Conservation (phyloP, 37 sponge, comb jelly and placozoan genomes). For the Lycopodina hypogea region DNA sequence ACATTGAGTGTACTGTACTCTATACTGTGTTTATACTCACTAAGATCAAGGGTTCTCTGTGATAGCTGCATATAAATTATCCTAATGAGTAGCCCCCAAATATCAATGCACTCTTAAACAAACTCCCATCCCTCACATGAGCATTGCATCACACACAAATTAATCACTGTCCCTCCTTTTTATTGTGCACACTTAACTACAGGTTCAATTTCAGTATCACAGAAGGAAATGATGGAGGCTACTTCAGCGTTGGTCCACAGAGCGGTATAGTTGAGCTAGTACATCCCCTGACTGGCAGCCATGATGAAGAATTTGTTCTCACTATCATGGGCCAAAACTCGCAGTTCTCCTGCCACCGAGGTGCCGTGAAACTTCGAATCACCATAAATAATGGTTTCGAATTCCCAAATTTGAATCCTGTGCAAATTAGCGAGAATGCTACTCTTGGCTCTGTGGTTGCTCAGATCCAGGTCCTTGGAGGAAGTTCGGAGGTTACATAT, state of each 20-base stretch:
- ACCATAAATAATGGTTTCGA: constrained; percentile 44
- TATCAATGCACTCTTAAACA: no score
- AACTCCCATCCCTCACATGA: no score
- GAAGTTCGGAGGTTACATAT: constrained; percentile 36
- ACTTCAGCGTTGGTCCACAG: constrained; percentile 37
- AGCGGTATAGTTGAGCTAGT: constrained; percentile 29
- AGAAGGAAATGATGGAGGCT: constrained; percentile 48
- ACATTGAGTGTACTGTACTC: no score
- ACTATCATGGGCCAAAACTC: constrained; percentile 61
- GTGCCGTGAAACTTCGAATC: constrained; percentile 37
- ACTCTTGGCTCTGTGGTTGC: constrained; percentile 34
- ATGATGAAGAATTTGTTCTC: constrained; percentile 30
- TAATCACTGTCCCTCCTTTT: no score
- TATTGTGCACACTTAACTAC: no score
- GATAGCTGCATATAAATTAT: not conserved
- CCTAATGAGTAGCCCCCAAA: no score
- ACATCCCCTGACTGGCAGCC: constrained; percentile 11
- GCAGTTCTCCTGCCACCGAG: constrained; percentile 60
- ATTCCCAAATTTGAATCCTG: constrained; percentile 23
- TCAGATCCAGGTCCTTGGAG: constrained; percentile 46
- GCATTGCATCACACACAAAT: no score
- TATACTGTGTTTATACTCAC: not conserved
- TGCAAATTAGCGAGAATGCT: constrained; percentile 51
- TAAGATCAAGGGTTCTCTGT: not conserved
- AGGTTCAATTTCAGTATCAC: constrained; percentile 67